Evolutionary conservation across 2,113 vertebrate species (phyloP), one percentile per base, ranked within the genome.

Genomic region (Vulpes ferrilata): DNA sequence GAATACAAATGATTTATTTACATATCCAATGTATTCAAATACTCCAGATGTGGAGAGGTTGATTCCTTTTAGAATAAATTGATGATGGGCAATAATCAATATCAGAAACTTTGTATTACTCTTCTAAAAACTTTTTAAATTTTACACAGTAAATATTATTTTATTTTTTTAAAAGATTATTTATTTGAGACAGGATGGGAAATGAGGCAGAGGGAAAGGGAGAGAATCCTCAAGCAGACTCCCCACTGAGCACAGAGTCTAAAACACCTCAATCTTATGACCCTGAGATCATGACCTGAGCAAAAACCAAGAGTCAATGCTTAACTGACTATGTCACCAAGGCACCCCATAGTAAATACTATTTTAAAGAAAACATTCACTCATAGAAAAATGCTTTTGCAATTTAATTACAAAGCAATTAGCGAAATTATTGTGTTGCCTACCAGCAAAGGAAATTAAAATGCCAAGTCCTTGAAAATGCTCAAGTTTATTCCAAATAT

Each of bases 41-140:
- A 88, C n/a, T 93, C 53, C 67, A 88, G 55, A 59, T 60, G 12
- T 88, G 60, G 27, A 88, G 11, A 74, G 43, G 27, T 22, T 78
- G 71, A 83, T 20, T 94, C 83, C 51, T 95, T 95, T 96, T 78
- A 74, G 38, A 96, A 93, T 84, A 95, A 96, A 97, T 1, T 84
- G 23, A 80, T 79, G 38, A 91, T 84, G 30, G n/a, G 25, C 11
- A 94, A 93, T 53, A 81, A 60, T 90, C 64, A 90, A 11, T 88
- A 78, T 85, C 73, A 82, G 30, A 86, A 91, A 92, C 11, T 90
- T 51, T 73, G 22, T 85, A 55, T 76, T 84, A 38, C 48, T 82
- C 13, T 87, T 71, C 55, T 76, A 95, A 93, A 81, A 12, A 16
- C 22, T 71, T 90, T 83, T 83, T 48, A 27, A 12, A 43, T 62